These are phyloP conservation scores for Drosophila ambigua DNA, from an alignment of 1,140 invertebrate genomes.

Conservation along the genomic window DNA sequence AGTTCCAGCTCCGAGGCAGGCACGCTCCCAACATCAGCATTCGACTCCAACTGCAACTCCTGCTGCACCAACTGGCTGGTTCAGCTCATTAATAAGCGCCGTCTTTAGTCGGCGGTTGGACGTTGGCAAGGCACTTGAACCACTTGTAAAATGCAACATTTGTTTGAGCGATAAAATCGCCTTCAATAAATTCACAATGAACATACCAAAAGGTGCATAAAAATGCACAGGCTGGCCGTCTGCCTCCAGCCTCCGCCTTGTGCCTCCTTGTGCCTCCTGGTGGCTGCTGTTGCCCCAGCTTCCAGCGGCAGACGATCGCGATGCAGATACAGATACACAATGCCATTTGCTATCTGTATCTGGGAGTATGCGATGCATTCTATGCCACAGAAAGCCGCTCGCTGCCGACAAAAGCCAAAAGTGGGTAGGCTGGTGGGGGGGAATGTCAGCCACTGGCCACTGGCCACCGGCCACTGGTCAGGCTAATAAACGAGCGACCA, in stretches of 20 bases:
- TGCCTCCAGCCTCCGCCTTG: too few relatives aligned
- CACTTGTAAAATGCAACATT: constrained; percentile 83
- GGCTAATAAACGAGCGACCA: constrained; percentile 65
- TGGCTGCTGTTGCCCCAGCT: constrained; percentile 2
- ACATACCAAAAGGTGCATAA: constrained; percentile 81
- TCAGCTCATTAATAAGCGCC: constrained; percentile 77
- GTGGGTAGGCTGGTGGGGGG: constrained; percentile 16
- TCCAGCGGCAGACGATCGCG: constrained; percentile 57
- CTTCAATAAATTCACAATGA: constrained; percentile 83
- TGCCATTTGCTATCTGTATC: constrained; percentile 55
- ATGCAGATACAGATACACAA: constrained; percentile 63
- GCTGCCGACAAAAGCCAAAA: constrained; percentile 26
- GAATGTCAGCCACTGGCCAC: constrained; percentile 40
- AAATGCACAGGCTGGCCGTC: constrained; percentile 47
- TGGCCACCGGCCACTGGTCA: constrained; percentile 3
- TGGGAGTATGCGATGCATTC: constrained; percentile 71
- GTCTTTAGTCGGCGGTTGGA: constrained; percentile 62
- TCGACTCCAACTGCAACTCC: constrained; percentile 30
- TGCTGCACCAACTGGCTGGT: constrained; percentile 16
- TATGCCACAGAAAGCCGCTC: constrained; percentile 25
- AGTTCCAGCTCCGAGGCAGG: constrained; percentile 27
- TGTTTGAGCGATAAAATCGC: constrained; percentile 83
- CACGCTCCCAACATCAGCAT: constrained; percentile 36
- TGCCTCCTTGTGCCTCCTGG: too few relatives aligned
- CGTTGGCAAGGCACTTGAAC: constrained; percentile 72